Conservation (phyloP, 2,888 invertebrate species). For the Stenodema calcarata region DNA sequence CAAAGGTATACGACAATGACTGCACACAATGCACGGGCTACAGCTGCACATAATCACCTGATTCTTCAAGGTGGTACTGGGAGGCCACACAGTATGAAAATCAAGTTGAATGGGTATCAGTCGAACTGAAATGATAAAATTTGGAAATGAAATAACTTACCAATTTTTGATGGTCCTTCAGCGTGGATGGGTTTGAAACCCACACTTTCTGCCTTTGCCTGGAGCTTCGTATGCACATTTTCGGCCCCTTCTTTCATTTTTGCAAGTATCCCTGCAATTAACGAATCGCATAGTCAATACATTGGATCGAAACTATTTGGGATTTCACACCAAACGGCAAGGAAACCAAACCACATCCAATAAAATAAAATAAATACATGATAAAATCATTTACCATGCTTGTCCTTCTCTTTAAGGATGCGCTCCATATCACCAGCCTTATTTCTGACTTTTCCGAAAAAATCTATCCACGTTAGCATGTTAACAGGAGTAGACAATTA, state of each 20-base stretch:
- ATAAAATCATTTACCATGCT: conserved; percentile 71
- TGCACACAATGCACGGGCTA: no score
- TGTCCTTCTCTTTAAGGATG: conserved; percentile 90
- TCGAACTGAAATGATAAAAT: background rate
- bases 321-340: background rate
- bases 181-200: conserved; percentile 67
- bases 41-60: no score
- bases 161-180: conserved; percentile 36
- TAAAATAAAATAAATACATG: background rate
- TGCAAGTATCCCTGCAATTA: conserved; percentile 81
- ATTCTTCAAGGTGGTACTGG: no score
- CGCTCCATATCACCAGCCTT: conserved; percentile 92
- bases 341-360: background rate
- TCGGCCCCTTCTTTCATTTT: conserved; percentile 98
- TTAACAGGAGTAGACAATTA: conserved; percentile 14
- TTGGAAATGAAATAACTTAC: conserved; percentile 18
- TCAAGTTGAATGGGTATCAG: no score
- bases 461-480: conserved; percentile 67
- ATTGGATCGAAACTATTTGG: background rate
- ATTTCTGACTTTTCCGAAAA: conserved; percentile 96
- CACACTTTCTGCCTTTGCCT: conserved; percentile 88
- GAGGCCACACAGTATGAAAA: no score
- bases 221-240: conserved; percentile 89
- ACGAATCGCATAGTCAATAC: background rate
- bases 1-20: no score